These are phyloP conservation scores for Mormyrus iriodes DNA, from an alignment of 2,113 vertebrate genomes.

Conservation along the genomic window DNA sequence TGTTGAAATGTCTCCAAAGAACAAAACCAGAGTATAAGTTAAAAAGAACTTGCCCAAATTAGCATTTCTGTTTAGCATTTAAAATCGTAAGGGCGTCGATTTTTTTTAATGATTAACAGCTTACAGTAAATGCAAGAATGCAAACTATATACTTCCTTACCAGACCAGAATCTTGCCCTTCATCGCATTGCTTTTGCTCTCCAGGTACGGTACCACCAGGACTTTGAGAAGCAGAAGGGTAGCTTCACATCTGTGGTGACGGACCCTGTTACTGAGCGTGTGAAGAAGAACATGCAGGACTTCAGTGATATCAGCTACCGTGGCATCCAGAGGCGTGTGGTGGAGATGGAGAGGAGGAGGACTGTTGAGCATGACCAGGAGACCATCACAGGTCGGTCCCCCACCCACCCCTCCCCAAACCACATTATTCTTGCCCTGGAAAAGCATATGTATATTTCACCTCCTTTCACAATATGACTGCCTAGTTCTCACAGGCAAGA, in stretches of 20 bases:
- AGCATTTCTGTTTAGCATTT: neutral
- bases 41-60: neutral
- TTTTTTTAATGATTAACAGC: neutral
- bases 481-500: neutral
- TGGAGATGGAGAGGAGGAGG: constrained; percentile 87
- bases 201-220: constrained; percentile 93
- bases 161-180: neutral
- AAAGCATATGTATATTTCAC: neutral
- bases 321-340: constrained; percentile 89
- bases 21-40: neutral
- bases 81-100: neutral
- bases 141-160: neutral
- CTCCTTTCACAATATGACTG: neutral
- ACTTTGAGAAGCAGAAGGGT: constrained; percentile 93
- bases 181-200: constrained; percentile 24
- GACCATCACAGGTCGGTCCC: constrained; percentile 69
- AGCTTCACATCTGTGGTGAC: constrained; percentile 86
- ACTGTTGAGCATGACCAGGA: constrained; percentile 87
- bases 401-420: neutral
- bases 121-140: neutral
- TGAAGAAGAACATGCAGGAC: constrained; percentile 94
- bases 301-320: constrained; percentile 95
- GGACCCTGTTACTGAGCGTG: constrained; percentile 81
- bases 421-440: neutral
- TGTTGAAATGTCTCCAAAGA: neutral